Conservation (phyloP, 2,888 invertebrate genomes). For the Altica lythri region DNA sequence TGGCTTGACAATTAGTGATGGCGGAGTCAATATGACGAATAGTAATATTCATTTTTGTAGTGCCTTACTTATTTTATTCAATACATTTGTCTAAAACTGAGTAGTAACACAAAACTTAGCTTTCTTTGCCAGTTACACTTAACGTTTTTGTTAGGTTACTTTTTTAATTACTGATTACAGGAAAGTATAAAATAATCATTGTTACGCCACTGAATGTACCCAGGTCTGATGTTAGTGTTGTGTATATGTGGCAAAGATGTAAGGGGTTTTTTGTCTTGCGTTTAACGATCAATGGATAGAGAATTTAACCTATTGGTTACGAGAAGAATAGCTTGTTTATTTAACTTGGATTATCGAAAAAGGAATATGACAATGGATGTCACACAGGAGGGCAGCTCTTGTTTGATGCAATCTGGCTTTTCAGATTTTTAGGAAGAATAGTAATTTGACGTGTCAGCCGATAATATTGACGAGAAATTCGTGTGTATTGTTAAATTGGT, state of each 20-base stretch:
- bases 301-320: slow-evolving; percentile 21
- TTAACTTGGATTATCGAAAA: slow-evolving; percentile 18
- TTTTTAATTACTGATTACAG: too few relatives aligned
- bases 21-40: too few relatives aligned
- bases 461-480: slow-evolving; percentile 9
- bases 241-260: slow-evolving; percentile 8
- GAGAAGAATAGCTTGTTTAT: slow-evolving; percentile 20
- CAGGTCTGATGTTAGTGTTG: slow-evolving; percentile 10
- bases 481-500: background rate
- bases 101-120: too few relatives aligned
- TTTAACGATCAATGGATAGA: slow-evolving; percentile 17
- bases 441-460: slow-evolving; percentile 12
- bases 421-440: slow-evolving; percentile 13
- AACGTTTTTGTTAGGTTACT: too few relatives aligned
- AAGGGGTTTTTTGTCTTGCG: slow-evolving; percentile 16
- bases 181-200: background rate
- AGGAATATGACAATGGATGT: slow-evolving; percentile 18
- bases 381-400: slow-evolving; percentile 10
- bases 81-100: too few relatives aligned
- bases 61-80: too few relatives aligned
- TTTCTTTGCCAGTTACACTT: too few relatives aligned
- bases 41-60: too few relatives aligned
- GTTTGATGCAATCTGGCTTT: slow-evolving; percentile 13
- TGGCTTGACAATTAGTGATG: too few relatives aligned
- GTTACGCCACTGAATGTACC: slow-evolving; percentile 4